phyloP scores from a whole-genome alignment of 2,797 vertebrate genomes.

The Chelon auratus region DNA sequence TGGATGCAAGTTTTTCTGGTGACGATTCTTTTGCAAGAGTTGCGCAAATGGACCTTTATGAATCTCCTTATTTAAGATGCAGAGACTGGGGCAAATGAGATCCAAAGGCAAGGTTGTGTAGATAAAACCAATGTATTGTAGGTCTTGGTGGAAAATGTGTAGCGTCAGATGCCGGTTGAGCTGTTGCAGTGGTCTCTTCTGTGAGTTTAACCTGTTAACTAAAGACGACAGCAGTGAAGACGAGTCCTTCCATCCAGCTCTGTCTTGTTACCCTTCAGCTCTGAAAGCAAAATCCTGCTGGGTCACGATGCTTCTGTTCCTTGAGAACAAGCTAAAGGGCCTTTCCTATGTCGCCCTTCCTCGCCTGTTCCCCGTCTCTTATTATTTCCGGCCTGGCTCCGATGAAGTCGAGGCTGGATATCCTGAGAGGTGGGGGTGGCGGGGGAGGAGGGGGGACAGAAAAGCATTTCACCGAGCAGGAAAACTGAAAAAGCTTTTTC shows the following conservation, averaged over 20 bases:
- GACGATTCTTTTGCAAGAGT: too few species aligned
- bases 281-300: constrained; percentile 8
- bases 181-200: too few species aligned
- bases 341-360: constrained; percentile 78
- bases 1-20: too few species aligned
- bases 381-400: constrained; percentile 88
- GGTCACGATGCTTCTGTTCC: constrained; percentile 71
- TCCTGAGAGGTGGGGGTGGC: constrained; percentile 58
- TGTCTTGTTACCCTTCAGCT: too few species aligned
- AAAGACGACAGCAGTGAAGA: neutral
- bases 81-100: too few species aligned
- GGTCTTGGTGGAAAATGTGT: too few species aligned
- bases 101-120: too few species aligned
- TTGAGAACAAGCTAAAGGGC: constrained; percentile 80
- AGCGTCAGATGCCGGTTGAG: too few species aligned
- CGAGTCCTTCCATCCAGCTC: constrained; percentile 8
- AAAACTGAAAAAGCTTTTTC: constrained; percentile 68
- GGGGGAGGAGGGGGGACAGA: constrained; percentile 17
- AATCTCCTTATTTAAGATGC: too few species aligned
- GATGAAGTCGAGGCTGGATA: constrained; percentile 74
- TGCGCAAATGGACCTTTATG: too few species aligned
- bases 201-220: too few species aligned
- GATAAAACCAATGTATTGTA: too few species aligned
- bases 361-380: constrained; percentile 80
- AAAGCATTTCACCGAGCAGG: constrained; percentile 71